Evolutionary conservation across 37 sponge, comb jelly and placozoan genomes (phyloP), one percentile per base, ranked within the genome.

Genomic region (Diacarnus erythraeanus): DNA sequence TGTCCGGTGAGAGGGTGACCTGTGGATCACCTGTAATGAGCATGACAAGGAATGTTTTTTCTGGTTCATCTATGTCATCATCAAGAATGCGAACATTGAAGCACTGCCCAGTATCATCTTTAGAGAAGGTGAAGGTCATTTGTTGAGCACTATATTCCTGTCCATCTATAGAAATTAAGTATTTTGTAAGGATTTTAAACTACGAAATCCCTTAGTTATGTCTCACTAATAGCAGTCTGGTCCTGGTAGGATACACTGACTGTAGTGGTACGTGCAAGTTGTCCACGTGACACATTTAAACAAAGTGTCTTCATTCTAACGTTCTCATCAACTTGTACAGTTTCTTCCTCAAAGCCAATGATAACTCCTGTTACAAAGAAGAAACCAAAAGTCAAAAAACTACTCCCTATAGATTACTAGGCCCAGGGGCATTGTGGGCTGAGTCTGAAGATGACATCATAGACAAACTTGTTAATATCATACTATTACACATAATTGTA

Each of bases 141-240:
- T n/a, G n/a, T n/a, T n/a, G n/a, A n/a, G n/a, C n/a, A n/a, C n/a
- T n/a, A n/a, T n/a, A n/a, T n/a, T n/a, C n/a, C n/a, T n/a, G n/a
- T n/a, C n/a, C n/a, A n/a, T n/a, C n/a, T n/a, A n/a, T n/a, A n/a
- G n/a, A n/a, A n/a, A n/a, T n/a, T 47, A 15, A 47, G 51, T 15
- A 47, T 47, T 47, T 47, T 6, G 51, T 47, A 6, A 47, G 12
- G 51, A 47, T 15, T 12, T n/a, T n/a, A n/a, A 47, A 15, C 6
- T 15, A 63, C 6, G 47, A 42, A 57, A 20, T 58, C 38, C 30
- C 65, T 2, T 47, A 12, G 12, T 6, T 47, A 47, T 47, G 10
- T 12, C 66, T 65, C 44, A 79, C 80, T 71, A n/a, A 29, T 57
- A 2, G 80, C 80, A 12, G 22, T 6, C 34, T 35, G 35, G 36